A percentile compares a stretch with the other conserved stretches of the same genome.
Evolutionary conservation across 2,888 invertebrate species (phyloP).

Genomic region (Drosophila siamana): DNA sequence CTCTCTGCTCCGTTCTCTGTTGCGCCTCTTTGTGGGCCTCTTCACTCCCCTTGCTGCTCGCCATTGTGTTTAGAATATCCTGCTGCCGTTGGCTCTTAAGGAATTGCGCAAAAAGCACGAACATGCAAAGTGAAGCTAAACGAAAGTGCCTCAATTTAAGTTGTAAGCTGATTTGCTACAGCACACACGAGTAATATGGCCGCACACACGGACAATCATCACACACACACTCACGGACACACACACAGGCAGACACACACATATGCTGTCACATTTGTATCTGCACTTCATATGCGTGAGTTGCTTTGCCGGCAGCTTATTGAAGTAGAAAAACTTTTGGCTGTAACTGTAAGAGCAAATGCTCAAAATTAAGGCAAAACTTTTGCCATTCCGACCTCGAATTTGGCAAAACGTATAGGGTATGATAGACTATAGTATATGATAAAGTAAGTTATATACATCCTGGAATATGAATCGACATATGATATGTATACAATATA

Average conservation of each 20-base stretch:
- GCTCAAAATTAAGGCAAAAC: slow-evolving; percentile 72
- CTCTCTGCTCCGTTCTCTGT: neutral
- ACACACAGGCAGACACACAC: slow-evolving; percentile 23
- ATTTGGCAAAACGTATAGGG: neutral
- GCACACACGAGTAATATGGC: slow-evolving; percentile 57
- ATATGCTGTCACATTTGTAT: slow-evolving; percentile 31
- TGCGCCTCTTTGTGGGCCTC: neutral
- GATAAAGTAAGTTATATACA: too few species aligned
- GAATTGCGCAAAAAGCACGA: slow-evolving; percentile 66
- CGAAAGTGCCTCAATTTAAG: slow-evolving; percentile 82
- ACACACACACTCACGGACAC: slow-evolving; percentile 21
- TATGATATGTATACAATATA: too few species aligned
- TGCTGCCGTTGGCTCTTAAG: slow-evolving; percentile 60
- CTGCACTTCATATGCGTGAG: slow-evolving; percentile 41
- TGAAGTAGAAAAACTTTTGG: slow-evolving; percentile 77
- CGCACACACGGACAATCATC: slow-evolving; percentile 24
- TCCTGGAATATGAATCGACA: too few species aligned
- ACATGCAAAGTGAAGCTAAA: slow-evolving; percentile 81
- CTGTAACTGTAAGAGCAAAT: slow-evolving; percentile 63
- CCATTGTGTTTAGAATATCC: slow-evolving; percentile 49
- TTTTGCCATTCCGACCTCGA: slow-evolving; percentile 45
- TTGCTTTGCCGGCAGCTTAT: slow-evolving; percentile 55
- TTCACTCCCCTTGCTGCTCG: neutral
- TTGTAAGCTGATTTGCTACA: slow-evolving; percentile 78
- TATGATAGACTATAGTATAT: neutral